A percentile compares a stretch with the other conserved stretches of the same genome.
Conservation (phyloP, 2,888 invertebrate genomes). For the Autographa pulchrina region DNA sequence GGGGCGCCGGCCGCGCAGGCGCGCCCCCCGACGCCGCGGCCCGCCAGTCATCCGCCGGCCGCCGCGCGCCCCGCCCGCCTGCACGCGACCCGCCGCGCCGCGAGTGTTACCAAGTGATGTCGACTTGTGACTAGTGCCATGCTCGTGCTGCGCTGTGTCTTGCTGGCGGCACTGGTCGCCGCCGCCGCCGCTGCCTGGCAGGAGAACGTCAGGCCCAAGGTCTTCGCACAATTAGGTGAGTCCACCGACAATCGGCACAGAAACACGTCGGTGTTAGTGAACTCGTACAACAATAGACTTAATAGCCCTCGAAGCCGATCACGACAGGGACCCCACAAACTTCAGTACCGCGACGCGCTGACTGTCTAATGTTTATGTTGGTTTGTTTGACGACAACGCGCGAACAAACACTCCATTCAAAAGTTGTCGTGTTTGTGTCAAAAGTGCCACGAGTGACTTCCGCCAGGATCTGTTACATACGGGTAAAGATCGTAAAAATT, state of each 20-base stretch:
- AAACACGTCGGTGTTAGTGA: slow-evolving; percentile 75
- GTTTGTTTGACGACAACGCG: slow-evolving; percentile 83
- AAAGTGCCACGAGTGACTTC: slow-evolving; percentile 68
- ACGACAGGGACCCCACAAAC: slow-evolving; percentile 68
- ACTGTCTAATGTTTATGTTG: slow-evolving; percentile 81
- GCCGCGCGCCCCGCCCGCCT: slow-evolving; percentile 84
- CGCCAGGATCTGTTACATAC: slow-evolving; percentile 57
- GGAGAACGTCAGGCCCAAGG: slow-evolving; percentile 97
- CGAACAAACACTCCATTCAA: slow-evolving; percentile 79
- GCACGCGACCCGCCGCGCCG: slow-evolving; percentile 71
- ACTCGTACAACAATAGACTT: slow-evolving; percentile 78
- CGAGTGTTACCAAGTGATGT: slow-evolving; percentile 87
- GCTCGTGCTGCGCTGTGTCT: slow-evolving; percentile 86
- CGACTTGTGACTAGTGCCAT: slow-evolving; percentile 89
- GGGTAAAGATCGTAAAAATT: slow-evolving; percentile 56
- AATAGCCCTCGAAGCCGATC: slow-evolving; percentile 72
- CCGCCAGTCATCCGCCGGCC: slow-evolving; percentile 88
- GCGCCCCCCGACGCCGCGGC: slow-evolving; percentile 81
- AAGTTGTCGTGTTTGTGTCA: slow-evolving; percentile 80
- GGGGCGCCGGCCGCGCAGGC: slow-evolving; percentile 85
- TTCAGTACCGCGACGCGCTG: slow-evolving; percentile 63
- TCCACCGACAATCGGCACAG: slow-evolving; percentile 72
- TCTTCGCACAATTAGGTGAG: slow-evolving; percentile 97
- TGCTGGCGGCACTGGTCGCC: slow-evolving; percentile 88
- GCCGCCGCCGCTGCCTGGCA: slow-evolving; percentile 93